These are phyloP conservation scores for Colletes latitarsis DNA, from an alignment of 1,140 invertebrate genomes.

Conservation along the genomic window DNA sequence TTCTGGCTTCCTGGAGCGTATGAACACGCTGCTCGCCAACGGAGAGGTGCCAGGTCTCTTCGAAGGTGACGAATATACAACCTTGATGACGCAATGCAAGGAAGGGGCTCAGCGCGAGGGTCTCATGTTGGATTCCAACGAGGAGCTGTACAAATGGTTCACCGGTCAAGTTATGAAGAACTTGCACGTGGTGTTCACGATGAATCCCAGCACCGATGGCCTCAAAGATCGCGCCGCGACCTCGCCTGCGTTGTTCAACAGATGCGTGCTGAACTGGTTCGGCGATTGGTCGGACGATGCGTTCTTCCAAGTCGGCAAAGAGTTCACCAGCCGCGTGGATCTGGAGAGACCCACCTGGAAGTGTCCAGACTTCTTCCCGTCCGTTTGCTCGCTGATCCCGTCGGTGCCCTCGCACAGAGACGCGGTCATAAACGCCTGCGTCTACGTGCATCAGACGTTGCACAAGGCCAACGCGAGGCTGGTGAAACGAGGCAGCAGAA, in stretches of 20 bases:
- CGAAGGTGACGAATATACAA: slow-evolving; percentile 98
- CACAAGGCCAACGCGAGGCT: slow-evolving; percentile 96
- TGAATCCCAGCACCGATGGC: slow-evolving; percentile 99
- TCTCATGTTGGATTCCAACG: slow-evolving; percentile 98
- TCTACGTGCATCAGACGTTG: slow-evolving; percentile 98
- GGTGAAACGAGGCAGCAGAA: slow-evolving; percentile 94
- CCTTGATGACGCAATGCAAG: slow-evolving; percentile 99
- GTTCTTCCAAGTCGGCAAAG: slow-evolving; percentile 95
- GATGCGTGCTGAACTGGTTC: slow-evolving; percentile 99
- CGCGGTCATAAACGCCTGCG: slow-evolving; percentile 98
- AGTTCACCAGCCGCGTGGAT: slow-evolving; percentile 93
- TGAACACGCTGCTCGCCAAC: slow-evolving; percentile 99
- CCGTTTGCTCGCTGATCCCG: slow-evolving; percentile 89
- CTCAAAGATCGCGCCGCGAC: slow-evolving; percentile 99
- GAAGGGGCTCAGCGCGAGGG: slow-evolving; percentile 99
- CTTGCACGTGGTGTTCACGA: slow-evolving; percentile 99
- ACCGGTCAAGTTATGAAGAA: slow-evolving; percentile 99
- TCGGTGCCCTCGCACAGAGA: slow-evolving; percentile 92
- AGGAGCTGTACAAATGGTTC: slow-evolving; percentile 99
- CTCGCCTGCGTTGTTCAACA: slow-evolving; percentile 99
- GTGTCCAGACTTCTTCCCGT: slow-evolving; percentile 93
- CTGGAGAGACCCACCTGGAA: slow-evolving; percentile 91
- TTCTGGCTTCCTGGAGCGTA: slow-evolving; percentile 98
- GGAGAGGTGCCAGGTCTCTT: slow-evolving; percentile 98
- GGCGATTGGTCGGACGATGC: slow-evolving; percentile 99